These are phyloP conservation scores for Spodoptera picta DNA, from an alignment of 2,888 invertebrate species.

Conservation along the genomic window DNA sequence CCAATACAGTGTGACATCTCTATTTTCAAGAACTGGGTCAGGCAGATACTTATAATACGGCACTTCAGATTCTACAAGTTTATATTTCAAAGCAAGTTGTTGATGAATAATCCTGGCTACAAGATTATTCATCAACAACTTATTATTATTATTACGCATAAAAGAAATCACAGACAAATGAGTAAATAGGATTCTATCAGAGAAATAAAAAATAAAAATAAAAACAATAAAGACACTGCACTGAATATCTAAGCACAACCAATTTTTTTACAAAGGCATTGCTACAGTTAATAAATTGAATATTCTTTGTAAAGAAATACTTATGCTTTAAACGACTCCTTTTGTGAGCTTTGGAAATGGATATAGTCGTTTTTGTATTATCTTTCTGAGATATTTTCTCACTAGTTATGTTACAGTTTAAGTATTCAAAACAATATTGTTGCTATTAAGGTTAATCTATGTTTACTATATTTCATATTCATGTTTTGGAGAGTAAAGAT, in stretches of 20 bases:
- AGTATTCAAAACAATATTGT: constrained; percentile 3
- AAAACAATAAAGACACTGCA: constrained; percentile 26
- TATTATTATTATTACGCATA: constrained; percentile 1
- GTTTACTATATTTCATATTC: too few relatives aligned
- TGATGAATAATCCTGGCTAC: too few relatives aligned
- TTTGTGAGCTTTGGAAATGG: constrained; percentile 35
- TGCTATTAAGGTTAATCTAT: too few relatives aligned
- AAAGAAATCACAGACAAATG: constrained; percentile 28
- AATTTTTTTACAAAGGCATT: constrained; percentile 39
- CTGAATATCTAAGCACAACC: constrained; percentile 27
- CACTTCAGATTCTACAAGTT: too few relatives aligned
- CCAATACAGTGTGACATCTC: too few relatives aligned
- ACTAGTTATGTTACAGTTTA: constrained; percentile 31
- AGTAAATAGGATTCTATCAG: constrained; percentile 38
- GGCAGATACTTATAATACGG: too few relatives aligned
- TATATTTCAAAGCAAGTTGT: too few relatives aligned
- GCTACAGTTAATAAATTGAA: constrained; percentile 41
- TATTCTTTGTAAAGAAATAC: constrained; percentile 50
- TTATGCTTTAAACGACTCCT: constrained; percentile 32
- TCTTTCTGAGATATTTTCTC: constrained; percentile 19
- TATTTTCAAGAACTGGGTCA: too few relatives aligned
- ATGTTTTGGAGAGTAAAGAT: too few relatives aligned
- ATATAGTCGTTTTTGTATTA: constrained; percentile 15
- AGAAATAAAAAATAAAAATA: constrained; percentile 23
- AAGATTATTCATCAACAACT: too few relatives aligned